phyloP scores from a whole-genome alignment of 2,113 vertebrate species.

The Platysteira castanea region DNA sequence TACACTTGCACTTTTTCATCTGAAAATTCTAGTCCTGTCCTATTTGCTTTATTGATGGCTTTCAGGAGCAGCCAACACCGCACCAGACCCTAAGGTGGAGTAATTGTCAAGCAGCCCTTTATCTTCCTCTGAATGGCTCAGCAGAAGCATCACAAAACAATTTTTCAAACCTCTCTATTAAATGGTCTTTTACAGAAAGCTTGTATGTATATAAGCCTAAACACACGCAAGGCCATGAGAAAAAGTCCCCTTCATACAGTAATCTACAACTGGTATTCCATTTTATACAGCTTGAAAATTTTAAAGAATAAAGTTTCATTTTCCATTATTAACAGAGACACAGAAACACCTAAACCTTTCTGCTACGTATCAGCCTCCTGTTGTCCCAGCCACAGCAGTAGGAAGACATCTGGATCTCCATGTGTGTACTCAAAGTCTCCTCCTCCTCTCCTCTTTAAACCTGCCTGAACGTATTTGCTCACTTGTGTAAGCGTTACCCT shows the following conservation, averaged over 20 bases:
- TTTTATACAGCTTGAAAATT: neutral
- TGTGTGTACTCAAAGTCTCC: neutral
- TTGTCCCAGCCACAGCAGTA: neutral
- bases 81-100: neutral
- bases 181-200: neutral
- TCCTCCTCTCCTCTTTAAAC: neutral
- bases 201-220: neutral
- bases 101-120: neutral
- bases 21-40: neutral
- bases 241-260: neutral
- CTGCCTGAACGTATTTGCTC: neutral
- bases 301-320: neutral
- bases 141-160: neutral
- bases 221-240: neutral
- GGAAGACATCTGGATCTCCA: neutral
- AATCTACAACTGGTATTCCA: neutral
- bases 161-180: neutral
- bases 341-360: neutral
- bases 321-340: neutral
- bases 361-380: neutral
- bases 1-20: neutral
- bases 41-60: neutral
- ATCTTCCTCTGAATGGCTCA: conserved; percentile 8
- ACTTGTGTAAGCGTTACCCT: neutral
- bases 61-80: neutral